phyloP scores from a whole-genome alignment of 2,797 vertebrate species.

The Brachyalestes nurse region DNA sequence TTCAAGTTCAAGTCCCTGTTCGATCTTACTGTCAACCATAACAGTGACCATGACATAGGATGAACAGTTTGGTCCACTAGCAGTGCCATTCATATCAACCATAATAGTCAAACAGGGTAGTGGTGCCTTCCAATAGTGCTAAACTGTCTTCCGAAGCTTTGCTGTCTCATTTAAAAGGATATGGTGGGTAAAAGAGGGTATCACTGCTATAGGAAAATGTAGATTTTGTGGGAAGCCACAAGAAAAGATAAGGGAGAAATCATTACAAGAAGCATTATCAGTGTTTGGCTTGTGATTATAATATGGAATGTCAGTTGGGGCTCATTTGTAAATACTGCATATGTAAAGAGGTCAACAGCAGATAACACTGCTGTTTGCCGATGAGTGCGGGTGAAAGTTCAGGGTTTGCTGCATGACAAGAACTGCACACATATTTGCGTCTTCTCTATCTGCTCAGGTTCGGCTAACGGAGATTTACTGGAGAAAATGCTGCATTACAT shows the following conservation, averaged over 20 bases:
- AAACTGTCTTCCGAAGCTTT: neutral
- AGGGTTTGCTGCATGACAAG: slow-evolving; percentile 23
- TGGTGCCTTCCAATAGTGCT: no score
- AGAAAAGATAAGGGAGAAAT: neutral
- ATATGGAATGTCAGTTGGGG: neutral
- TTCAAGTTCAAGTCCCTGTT: no score
- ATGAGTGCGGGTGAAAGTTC: slow-evolving; percentile 48
- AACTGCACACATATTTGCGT: neutral
- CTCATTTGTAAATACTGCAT: slow-evolving; percentile 1
- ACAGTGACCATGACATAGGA: no score
- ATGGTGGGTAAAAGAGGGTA: neutral
- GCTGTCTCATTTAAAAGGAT: neutral
- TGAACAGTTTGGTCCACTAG: no score
- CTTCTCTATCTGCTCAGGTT: neutral
- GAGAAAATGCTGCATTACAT: slow-evolving; percentile 18
- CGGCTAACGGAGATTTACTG: neutral
- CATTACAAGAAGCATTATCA: neutral
- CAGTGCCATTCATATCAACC: no score
- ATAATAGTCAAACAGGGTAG: no score
- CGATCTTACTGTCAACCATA: no score
- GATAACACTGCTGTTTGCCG: slow-evolving; percentile 53
- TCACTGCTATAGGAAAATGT: neutral
- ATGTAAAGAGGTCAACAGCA: slow-evolving; percentile 14
- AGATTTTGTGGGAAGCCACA: neutral
- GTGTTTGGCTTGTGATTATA: neutral